Base-by-base conservation (phyloP, 2,113 vertebrate genomes). In the Theristicus caerulescens region DNA sequence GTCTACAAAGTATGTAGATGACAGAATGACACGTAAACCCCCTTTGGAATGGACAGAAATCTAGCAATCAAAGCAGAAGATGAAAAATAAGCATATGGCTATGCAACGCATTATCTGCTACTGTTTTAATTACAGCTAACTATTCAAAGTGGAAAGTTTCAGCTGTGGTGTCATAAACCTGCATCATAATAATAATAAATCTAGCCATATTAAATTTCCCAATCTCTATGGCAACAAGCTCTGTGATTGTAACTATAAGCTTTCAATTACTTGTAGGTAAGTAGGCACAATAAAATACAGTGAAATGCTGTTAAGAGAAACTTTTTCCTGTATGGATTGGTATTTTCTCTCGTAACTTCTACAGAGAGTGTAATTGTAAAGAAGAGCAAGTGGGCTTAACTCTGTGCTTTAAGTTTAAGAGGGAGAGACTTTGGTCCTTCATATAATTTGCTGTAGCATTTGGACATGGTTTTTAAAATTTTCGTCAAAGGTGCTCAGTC, bases 101-200 rank as follows among this genome's bases (percentile, higher is more conserved):
- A 26, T 24, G 32, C 15, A 86, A 57, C 7, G 2, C 58, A 66
- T 66, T 84, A 25, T 62, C 40, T 7, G 14, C 20, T 87, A 24
- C 36, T 46, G 55, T 47, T 96, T 76, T 93, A 94, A 91, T 76
- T 96, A 91, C 38, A 93, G 26, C 26, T 81, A 58, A 84, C n/a
- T 88, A 32, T 91, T 94, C 13, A n/a, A 86, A 86, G 32, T 21
- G 25, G 47, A 90, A 96, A 34, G 15, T 86, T 81, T 86, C 44
- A 67, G 24, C 29, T 78, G 22, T 86, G 22, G 71, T 52, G 29
- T 85, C 76, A 77, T 61, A 88, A 82, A 61, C 58, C 79, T 79
- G 76, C 17, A 80, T 84, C 32, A 84, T 38, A 7, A 77, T 66
- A 84, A 85, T 64, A 47, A 84, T 64, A 94, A 97, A 61, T 26